Evolutionary conservation across 2,888 invertebrate species (phyloP), one percentile per base, ranked within the genome.

Genomic region (Clusia tigrina): DNA sequence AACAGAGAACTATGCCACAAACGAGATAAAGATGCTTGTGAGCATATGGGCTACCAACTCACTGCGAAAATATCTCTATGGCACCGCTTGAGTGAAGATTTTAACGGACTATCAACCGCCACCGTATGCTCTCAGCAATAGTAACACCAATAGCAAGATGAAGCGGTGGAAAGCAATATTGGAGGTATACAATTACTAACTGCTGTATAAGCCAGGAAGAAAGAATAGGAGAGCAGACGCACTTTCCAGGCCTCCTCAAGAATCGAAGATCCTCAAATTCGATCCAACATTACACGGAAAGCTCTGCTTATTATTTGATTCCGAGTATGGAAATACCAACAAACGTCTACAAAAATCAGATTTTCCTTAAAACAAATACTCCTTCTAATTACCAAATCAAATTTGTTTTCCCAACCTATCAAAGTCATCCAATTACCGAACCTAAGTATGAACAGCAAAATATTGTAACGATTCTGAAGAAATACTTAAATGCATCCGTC

Each of bases 401-500:
- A 32, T 9, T 32, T 9, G 12, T 32, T 9, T 32, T 32, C 12
- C 32, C 32, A 9, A 32, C 32, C 12, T 32, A 32, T 32, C 32
- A 32, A 6, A 32, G 32, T 9, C 32, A 32, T 12, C 6, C 12
- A 32, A 12, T 32, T 9, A 12, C 12, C 32, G 32, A 32, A 12
- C 32, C 32, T 32, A 32, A 9, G 6, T 32, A 32, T 12, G 12
- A 6, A 9, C 6, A 6, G 6, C 6, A 63, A 12, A 52, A 54
- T 18, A 17, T 66, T 18, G 24, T 54, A 3, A 20, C 53, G 48
- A 9, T 62, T n/a, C 17, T 62, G 52, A 63, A 32, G 23, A 67
- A 51, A 60, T 46, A 64, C 38, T 15, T 59, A 18, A 64, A 58
- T 25, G 52, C 64, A 9, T 25, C 57, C 18, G 62, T 67, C 15